phyloP scores from a whole-genome alignment of 2,888 invertebrate genomes.

The Odontothrips loti region DNA sequence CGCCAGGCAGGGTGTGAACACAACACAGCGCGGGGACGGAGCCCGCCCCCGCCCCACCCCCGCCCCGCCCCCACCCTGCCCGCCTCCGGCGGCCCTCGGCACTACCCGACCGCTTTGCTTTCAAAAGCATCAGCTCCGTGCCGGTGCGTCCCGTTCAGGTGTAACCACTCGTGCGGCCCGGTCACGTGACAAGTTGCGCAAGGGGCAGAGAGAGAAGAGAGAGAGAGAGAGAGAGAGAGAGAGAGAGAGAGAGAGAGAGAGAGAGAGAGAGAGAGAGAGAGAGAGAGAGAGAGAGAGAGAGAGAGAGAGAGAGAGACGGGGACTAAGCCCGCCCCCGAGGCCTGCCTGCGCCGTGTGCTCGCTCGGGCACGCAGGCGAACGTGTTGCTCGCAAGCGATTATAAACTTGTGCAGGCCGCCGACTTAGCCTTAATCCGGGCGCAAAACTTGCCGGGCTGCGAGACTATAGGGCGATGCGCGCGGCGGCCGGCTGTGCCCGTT shows the following conservation, averaged over 20 bases:
- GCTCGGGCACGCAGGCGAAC: not conserved
- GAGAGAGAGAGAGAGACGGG: too few relatives aligned
- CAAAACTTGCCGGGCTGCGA: not conserved
- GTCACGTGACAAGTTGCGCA: too few relatives aligned
- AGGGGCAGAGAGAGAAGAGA: too few relatives aligned
- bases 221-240: too few relatives aligned
- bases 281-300: too few relatives aligned
- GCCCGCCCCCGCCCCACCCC: too few relatives aligned
- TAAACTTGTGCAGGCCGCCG: constrained; percentile 11
- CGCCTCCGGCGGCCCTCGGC: too few relatives aligned
- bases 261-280: too few relatives aligned
- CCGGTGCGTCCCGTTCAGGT: not conserved
- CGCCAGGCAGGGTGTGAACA: not conserved
- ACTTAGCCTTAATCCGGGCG: constrained; percentile 22
- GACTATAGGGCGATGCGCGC: not conserved
- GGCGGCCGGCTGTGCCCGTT: too few relatives aligned
- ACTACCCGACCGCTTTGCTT: not conserved
- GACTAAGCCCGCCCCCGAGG: not conserved
- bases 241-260: too few relatives aligned
- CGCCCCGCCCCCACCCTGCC: too few relatives aligned
- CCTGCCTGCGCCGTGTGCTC: not conserved
- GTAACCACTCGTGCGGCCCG: too few relatives aligned
- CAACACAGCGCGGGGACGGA: not conserved
- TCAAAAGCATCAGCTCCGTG: not conserved
- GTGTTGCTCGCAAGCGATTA: constrained; percentile 22